Evolutionary conservation across 2,797 vertebrate genomes (phyloP).

Genomic region (Austrolebias charrua): DNA sequence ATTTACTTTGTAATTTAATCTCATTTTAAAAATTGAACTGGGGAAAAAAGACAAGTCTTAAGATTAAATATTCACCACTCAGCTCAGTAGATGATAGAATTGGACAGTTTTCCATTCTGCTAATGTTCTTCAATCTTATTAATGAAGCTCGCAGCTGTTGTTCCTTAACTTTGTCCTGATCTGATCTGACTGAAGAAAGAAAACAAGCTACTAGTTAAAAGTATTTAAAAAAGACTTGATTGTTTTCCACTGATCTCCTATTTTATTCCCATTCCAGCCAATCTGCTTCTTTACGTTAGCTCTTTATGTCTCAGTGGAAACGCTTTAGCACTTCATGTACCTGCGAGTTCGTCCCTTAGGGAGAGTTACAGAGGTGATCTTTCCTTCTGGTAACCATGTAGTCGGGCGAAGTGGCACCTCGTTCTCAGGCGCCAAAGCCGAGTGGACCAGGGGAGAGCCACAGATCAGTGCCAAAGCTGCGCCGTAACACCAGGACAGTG

Average conservation of each 20-base stretch:
- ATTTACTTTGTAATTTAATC: neutral
- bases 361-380: slow-evolving; percentile 81
- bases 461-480: slow-evolving; percentile 61
- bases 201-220: too few relatives aligned
- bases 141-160: too few relatives aligned
- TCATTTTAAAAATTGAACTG: too few relatives aligned
- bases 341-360: slow-evolving; percentile 85
- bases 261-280: neutral
- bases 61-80: too few relatives aligned
- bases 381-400: slow-evolving; percentile 82
- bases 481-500: slow-evolving; percentile 59
- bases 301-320: neutral
- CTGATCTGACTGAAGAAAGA: too few relatives aligned
- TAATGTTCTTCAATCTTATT: too few relatives aligned
- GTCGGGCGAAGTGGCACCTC: slow-evolving; percentile 83
- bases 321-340: slow-evolving; percentile 59
- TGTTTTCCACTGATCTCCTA: neutral
- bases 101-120: too few relatives aligned
- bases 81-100: too few relatives aligned
- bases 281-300: neutral
- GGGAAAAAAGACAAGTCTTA: too few relatives aligned
- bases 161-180: too few relatives aligned
- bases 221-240: neutral
- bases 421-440: slow-evolving; percentile 73
- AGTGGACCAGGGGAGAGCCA: slow-evolving; percentile 36